Percentiles rank a stretch among this genome's conserved stretches.
Conservation (phyloP, 2,113 vertebrate genomes). For the Benitochromis conjunctus region DNA sequence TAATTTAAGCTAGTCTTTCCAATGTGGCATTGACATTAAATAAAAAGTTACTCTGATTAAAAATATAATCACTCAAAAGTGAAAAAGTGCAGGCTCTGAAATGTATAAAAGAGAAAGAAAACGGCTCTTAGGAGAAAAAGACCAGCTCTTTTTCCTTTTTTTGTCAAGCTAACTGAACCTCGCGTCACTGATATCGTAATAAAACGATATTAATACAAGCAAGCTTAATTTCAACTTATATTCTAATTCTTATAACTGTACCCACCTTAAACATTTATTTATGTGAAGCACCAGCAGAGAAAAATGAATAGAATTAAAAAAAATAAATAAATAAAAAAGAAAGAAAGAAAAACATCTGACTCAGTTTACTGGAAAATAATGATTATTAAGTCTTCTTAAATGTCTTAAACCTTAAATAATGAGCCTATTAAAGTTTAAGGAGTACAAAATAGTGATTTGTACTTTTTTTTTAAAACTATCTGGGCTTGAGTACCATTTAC, state of each 20-base stretch:
- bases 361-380: not conserved
- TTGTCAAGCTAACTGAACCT: not conserved
- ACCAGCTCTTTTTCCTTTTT: fast-evolving
- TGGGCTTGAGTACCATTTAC: not conserved
- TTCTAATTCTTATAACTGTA: not conserved
- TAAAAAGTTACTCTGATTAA: not conserved
- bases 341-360: not conserved
- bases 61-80: not conserved
- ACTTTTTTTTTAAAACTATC: no score
- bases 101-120: not conserved
- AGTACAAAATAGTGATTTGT: not conserved
- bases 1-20: not conserved
- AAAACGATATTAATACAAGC: not conserved
- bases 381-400: not conserved
- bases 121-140: not conserved
- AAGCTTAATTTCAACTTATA: not conserved
- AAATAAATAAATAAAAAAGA: no score
- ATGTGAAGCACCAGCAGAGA: not conserved
- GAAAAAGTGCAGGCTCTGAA: not conserved
- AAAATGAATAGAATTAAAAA: not conserved
- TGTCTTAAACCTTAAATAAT: not conserved
- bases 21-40: not conserved
- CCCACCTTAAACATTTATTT: not conserved
- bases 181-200: not conserved
- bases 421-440: not conserved